Evolutionary conservation across 2,888 invertebrate species (phyloP), one percentile per base, ranked within the genome.

Genomic region (Eretmocerus hayati): DNA sequence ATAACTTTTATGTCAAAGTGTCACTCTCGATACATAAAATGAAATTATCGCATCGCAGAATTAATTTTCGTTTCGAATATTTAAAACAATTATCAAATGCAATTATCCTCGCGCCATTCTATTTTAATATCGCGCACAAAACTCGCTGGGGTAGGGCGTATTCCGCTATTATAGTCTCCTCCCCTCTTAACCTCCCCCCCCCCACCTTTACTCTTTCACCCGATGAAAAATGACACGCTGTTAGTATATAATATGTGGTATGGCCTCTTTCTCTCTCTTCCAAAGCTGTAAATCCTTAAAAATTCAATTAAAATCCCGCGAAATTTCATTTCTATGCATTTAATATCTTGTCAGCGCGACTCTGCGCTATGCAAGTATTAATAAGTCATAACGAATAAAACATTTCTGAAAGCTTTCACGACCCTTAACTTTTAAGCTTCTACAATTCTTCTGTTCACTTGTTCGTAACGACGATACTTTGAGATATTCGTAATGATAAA

Each of bases 41-140:
- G 62, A 64, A 66, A 66, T 65, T 64, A 65, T 65, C 63, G 60
- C 58, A 58, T 62, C 59, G 62, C 62, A 48, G 62, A 63, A 63
- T 62, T 65, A 64, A 63, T 63, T 63, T 64, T 62, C 62, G 59
- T 64, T 62, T 60, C 64, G 59, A 62, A 65, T 63, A 63, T 64
- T 65, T 63, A 61, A 62, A 61, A 60, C 63, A 62, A 64, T 65
- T 65, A 65, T 65, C 62, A 62, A 65, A 62, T 62, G 64, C 63
- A 65, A 65, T 65, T 65, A 65, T 65, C 65, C 63, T 65, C 61
- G 59, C 59, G 60, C 62, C 57, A 58, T 60, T 58, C 58, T 61
- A 62, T 62, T 65, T 65, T 64, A 64, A 63, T 62, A 63, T 62
- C 61, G 56, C 61, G 49, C 60, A n/a, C n/a, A n/a, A n/a, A n/a